phyloP scores from a whole-genome alignment of 1,140 invertebrate genomes.

The Ylistrum balloti region DNA sequence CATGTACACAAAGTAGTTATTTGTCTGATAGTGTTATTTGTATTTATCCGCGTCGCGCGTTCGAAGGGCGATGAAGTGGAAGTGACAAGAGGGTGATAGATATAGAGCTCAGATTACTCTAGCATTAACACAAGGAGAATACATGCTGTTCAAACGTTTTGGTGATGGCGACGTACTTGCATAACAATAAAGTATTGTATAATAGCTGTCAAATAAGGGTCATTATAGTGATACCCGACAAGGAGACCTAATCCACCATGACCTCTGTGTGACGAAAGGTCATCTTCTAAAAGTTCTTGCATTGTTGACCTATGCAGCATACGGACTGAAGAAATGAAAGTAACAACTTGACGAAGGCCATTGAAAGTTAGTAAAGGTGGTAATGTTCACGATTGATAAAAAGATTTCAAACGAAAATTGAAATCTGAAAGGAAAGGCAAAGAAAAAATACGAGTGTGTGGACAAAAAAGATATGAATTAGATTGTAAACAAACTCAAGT shows the following conservation, averaged over 20 bases:
- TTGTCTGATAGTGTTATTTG: conserved; percentile 25
- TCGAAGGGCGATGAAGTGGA: background rate
- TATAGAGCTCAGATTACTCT: background rate
- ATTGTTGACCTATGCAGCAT: conserved; percentile 33
- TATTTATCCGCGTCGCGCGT: background rate
- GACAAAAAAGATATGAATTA: background rate
- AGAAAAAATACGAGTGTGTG: background rate
- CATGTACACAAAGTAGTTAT: conserved; percentile 26
- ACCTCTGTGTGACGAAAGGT: background rate
- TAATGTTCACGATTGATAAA: conserved; percentile 3
- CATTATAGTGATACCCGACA: background rate
- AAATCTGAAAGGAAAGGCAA: conserved; percentile 18
- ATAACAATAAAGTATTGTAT: conserved; percentile 29
- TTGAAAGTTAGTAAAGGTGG: background rate
- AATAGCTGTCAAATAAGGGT: background rate
- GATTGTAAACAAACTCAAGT: background rate
- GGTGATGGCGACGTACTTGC: background rate
- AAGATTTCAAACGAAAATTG: conserved; percentile 17
- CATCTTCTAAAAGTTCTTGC: conserved; percentile 12
- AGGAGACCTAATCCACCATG: background rate
- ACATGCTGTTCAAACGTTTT: conserved; percentile 38
- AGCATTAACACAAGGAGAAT: background rate
- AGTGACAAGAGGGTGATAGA: conserved; percentile 28
- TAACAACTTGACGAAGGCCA: background rate
- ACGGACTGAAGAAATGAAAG: conserved; percentile 38